Evolutionary conservation across 2,113 vertebrate species (phyloP).

Genomic region (Tinamus guttatus): DNA sequence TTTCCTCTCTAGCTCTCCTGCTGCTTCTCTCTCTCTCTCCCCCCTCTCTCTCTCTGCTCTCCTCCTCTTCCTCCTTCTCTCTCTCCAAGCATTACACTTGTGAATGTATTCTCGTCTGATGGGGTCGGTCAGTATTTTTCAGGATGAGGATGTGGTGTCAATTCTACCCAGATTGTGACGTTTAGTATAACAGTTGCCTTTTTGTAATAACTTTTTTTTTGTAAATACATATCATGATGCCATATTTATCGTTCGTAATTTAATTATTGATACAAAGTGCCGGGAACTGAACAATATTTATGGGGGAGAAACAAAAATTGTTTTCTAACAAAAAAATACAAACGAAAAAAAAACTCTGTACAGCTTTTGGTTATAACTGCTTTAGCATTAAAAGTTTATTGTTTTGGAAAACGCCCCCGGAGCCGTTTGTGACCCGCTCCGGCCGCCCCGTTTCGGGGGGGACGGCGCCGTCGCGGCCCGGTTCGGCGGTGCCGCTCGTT

Average conservation of each 20-base stretch:
- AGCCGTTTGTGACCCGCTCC: conserved; percentile 78
- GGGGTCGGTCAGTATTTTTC: conserved; percentile 96
- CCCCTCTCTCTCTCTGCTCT: conserved; percentile 63
- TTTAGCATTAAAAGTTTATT: conserved; percentile 97
- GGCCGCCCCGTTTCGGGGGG: background rate
- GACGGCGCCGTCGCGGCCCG: background rate
- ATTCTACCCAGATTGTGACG: conserved; percentile 95
- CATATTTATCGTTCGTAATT: conserved; percentile 99
- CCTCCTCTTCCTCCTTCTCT: background rate
- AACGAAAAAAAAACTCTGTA: conserved; percentile 81
- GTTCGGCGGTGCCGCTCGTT: background rate
- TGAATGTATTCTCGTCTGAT: conserved; percentile 99
- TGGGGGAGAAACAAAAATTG: conserved; percentile 85
- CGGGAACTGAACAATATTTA: conserved; percentile 99
- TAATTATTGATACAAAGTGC: conserved; percentile 98
- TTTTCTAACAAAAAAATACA: conserved; percentile 88
- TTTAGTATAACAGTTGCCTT: conserved; percentile 99
- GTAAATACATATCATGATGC: conserved; percentile 99
- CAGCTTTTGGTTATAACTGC: conserved; percentile 98
- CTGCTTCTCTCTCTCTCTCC: conserved; percentile 32
- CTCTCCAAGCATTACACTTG: conserved; percentile 90
- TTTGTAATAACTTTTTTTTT: conserved; percentile 96
- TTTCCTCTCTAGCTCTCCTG: conserved; percentile 75
- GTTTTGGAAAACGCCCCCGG: conserved; percentile 91
- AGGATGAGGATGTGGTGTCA: conserved; percentile 92